phyloP scores from a whole-genome alignment of 92 coral and sea anemone species.

The Epizoanthus stellaris region DNA sequence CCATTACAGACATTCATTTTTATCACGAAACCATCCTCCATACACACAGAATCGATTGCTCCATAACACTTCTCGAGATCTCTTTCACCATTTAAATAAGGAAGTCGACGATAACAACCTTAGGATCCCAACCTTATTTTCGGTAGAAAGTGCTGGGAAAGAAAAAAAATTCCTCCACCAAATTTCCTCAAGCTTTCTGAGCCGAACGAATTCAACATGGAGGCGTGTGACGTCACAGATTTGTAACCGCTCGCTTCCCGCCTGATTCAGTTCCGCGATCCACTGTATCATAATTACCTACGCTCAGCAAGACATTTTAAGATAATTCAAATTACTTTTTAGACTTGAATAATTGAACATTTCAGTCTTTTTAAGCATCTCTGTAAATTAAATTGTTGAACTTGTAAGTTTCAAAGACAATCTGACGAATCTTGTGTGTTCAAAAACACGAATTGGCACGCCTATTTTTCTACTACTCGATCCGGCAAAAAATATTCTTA shows the following conservation, averaged over 20 bases:
- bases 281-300: no score
- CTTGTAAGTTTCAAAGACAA: no score
- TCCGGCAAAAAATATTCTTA: no score
- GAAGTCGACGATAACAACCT: background rate
- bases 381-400: no score
- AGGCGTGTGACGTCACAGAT: conserved; percentile 37
- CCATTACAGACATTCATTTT: conserved; percentile 8
- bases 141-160: background rate
- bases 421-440: no score
- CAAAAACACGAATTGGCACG: no score
- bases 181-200: background rate
- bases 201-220: conserved; percentile 24
- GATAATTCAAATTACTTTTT: no score
- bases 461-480: no score
- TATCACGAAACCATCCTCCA: background rate
- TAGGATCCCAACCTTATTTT: background rate
- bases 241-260: conserved; percentile 38
- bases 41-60: background rate
- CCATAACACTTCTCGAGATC: background rate
- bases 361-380: no score
- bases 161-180: conserved; percentile 29
- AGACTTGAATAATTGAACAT: no score
- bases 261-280: no score
- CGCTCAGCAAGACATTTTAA: no score
- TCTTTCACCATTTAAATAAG: background rate